Evolutionary conservation across 2,113 vertebrate species (phyloP).

Genomic region (Chunga burmeisteri): DNA sequence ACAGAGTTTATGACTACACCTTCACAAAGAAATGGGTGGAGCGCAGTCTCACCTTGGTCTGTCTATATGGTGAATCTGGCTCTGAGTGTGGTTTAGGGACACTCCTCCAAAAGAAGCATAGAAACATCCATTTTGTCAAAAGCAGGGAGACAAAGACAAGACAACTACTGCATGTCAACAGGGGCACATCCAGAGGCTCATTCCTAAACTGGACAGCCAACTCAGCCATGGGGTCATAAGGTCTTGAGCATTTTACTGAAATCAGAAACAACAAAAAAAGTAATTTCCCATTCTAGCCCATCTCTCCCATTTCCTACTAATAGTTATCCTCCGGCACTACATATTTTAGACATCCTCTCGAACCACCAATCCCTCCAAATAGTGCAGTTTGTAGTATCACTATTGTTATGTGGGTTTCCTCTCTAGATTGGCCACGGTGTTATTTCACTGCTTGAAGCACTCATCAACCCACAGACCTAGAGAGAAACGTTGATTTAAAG

Average conservation of each 20-base stretch:
- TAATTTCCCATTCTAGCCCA: not conserved
- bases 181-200: not conserved
- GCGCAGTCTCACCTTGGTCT: not conserved
- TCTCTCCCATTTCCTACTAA: not conserved
- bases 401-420: not conserved
- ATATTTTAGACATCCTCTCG: not conserved
- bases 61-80: not conserved
- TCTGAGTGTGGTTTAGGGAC: not conserved
- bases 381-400: not conserved
- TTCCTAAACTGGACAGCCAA: not conserved
- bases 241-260: not conserved
- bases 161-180: accelerated
- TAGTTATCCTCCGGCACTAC: not conserved
- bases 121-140: not conserved
- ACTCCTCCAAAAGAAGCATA: not conserved
- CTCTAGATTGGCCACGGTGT: not conserved
- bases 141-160: not conserved
- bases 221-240: not conserved
- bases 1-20: not conserved
- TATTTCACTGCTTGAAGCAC: not conserved
- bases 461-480: not conserved
- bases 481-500: not conserved
- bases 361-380: not conserved
- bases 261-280: not conserved
- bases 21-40: not conserved